Percentiles rank a stretch among this genome's conserved stretches.
Evolutionary conservation across 2,888 invertebrate species (phyloP).

Genomic region (Drosophila fungiperda): DNA sequence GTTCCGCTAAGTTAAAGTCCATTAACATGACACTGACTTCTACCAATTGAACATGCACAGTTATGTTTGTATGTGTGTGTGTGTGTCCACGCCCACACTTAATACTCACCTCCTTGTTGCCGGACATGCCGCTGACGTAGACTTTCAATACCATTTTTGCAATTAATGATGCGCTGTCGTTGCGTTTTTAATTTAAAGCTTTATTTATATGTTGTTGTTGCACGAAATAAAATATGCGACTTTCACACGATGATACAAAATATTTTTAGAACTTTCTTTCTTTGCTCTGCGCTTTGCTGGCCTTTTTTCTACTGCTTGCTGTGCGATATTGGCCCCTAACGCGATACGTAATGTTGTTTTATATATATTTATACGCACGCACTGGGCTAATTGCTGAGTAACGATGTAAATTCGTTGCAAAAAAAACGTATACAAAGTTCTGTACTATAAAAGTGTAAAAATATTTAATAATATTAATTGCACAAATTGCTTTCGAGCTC

Average conservation of each 20-base stretch:
- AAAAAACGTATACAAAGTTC: conserved; percentile 41
- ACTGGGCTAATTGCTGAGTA: conserved; percentile 56
- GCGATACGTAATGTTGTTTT: conserved; percentile 66
- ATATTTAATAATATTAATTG: conserved; percentile 51
- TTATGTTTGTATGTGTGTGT: conserved; percentile 9
- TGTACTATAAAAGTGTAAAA: conserved; percentile 51
- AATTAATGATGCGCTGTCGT: conserved; percentile 42
- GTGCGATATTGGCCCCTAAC: conserved; percentile 56
- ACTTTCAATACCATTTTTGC: conserved; percentile 94
- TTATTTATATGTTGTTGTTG: conserved; percentile 38
- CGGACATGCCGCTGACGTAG: conserved; percentile 96
- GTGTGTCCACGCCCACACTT: conserved; percentile 39
- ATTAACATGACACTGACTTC: conserved; percentile 66
- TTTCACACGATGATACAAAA: conserved; percentile 70
- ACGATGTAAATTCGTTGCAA: conserved; percentile 27
- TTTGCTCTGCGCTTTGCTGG: conserved; percentile 38
- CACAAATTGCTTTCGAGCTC: conserved; percentile 47
- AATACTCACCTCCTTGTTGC: conserved; percentile 94
- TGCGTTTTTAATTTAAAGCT: conserved; percentile 50
- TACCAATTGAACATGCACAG: conserved; percentile 29
- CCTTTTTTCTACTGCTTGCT: conserved; percentile 45
- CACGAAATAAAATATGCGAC: conserved; percentile 60
- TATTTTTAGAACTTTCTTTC: conserved; percentile 76
- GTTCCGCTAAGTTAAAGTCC: conserved; percentile 57
- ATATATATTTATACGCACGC: conserved; percentile 48